Evolutionary conservation across 1,140 invertebrate genomes (phyloP), one percentile per base, ranked within the genome.

Genomic region (Ips typographus): DNA sequence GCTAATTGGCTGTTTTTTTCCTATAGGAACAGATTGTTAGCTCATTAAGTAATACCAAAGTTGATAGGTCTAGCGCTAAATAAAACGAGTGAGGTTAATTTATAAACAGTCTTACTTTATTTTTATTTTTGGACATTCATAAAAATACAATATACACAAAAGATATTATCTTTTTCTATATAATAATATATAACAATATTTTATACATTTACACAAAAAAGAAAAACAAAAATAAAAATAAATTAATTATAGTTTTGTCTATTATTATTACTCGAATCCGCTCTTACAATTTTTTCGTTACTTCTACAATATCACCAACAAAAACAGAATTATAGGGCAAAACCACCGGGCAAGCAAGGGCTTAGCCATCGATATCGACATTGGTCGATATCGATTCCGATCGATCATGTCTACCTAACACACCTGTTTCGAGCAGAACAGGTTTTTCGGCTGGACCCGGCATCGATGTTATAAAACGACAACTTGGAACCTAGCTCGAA

Each of bases 71-170:
- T 8, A 49, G 22, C 7, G 22, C 44, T 49, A 68, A 70, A 64
- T 70, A 52, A 72, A 68, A 72, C 65, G 52, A 52, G 7, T 22
- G 22, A 44, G 39, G 67, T 37, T 72, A 72, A 72, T 72, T 74
- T 74, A 74, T 74, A 74, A 74, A 74, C 73, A 74, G 73, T 74
- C 71, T 74, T 70, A 72, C 66, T 74, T 74, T 74, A 74, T 74
- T 74, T 74, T 74, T 74, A 74, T 74, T 74, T 74, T 74, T 74
- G 73, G 73, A 74, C 73, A 74, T 74, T 74, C 62, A 74, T 74
- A 74, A 74, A 74, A 74, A 74, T 74, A 74, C 73, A 74, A 71
- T 74, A 72, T 74, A 73, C 73, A 74, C 73, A 74, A 74, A 49
- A 74, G 69, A 74, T 74, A 69, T 68, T 69, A 61, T 70, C 69